These are phyloP conservation scores for Drosophila mulleri DNA, from an alignment of 2,888 invertebrate genomes.

Conservation along the genomic window DNA sequence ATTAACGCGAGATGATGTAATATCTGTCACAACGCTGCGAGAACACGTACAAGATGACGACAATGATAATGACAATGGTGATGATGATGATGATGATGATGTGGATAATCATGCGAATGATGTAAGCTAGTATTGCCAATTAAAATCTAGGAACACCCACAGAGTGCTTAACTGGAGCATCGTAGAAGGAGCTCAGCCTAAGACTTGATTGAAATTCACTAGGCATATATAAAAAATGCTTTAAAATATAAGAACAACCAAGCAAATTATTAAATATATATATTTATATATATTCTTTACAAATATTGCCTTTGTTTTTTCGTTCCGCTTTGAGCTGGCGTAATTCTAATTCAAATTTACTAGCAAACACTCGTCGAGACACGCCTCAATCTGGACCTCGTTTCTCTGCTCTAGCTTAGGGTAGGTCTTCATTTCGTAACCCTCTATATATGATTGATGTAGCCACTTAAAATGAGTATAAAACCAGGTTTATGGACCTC, in stretches of 20 bases:
- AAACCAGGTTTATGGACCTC: neutral
- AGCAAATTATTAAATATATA: too few species aligned
- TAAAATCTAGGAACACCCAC: constrained; percentile 17
- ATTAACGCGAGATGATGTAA: constrained; percentile 69
- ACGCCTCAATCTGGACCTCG: constrained; percentile 5
- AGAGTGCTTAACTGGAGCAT: constrained; percentile 7
- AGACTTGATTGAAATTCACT: neutral
- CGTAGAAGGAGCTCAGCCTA: neutral
- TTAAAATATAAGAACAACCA: too few species aligned
- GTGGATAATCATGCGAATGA: constrained; percentile 25
- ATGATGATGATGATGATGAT: neutral
- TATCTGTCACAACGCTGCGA: constrained; percentile 43
- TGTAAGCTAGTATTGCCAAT: constrained; percentile 28
- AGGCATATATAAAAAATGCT: too few species aligned
- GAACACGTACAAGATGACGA: constrained; percentile 13
- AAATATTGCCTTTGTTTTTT: too few species aligned
- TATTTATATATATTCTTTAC: too few species aligned
- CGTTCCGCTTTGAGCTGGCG: neutral
- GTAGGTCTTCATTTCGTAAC: constrained; percentile 6
- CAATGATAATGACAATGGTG: neutral
- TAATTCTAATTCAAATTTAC: neutral
- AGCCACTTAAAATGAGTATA: neutral
- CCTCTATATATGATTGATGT: neutral
- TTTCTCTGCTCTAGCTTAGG: neutral
- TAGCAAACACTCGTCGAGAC: neutral